Conservation (phyloP, 2,888 invertebrate species). For the Epicampocera succincta region DNA sequence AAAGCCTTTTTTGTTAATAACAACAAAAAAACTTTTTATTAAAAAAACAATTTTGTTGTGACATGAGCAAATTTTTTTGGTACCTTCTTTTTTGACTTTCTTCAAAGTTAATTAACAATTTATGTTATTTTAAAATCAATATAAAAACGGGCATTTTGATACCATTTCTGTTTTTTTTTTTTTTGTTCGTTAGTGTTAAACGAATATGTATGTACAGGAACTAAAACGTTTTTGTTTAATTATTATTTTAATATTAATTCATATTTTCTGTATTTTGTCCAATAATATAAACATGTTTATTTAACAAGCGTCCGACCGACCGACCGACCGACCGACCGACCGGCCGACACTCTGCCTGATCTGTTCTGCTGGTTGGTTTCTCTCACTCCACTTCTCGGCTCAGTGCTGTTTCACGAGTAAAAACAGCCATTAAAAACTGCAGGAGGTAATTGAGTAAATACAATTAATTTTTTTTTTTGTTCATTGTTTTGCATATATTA, state of each 20-base stretch:
- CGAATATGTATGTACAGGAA: background rate
- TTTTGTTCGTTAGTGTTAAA: conserved; percentile 42
- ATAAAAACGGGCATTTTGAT: background rate
- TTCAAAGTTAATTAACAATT: conserved; percentile 40
- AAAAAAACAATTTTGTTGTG: background rate
- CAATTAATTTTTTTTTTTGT: conserved; percentile 31
- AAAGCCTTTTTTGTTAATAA: too few species aligned
- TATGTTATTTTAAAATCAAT: conserved; percentile 39
- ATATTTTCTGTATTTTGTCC: conserved; percentile 9
- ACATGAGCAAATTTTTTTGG: background rate
- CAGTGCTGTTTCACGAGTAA: conserved; percentile 22
- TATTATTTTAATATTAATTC: conserved; percentile 45
- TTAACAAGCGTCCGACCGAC: conserved; percentile 1
- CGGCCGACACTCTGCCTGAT: background rate
- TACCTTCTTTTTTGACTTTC: background rate
- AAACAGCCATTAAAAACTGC: conserved; percentile 48
- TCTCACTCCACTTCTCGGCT: background rate
- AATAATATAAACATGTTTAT: conserved; percentile 48
- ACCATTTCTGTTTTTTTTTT: background rate
- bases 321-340: background rate
- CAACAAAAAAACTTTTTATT: too few species aligned
- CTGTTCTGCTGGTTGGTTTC: background rate
- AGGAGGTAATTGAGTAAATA: conserved; percentile 64
- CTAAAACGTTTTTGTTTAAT: conserved; percentile 39
- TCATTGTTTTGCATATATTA: conserved; percentile 46